A percentile compares a stretch with the other conserved stretches of the same genome.
Evolutionary conservation across 2,797 vertebrate genomes (phyloP).

Genomic region (Crenichthys baileyi): DNA sequence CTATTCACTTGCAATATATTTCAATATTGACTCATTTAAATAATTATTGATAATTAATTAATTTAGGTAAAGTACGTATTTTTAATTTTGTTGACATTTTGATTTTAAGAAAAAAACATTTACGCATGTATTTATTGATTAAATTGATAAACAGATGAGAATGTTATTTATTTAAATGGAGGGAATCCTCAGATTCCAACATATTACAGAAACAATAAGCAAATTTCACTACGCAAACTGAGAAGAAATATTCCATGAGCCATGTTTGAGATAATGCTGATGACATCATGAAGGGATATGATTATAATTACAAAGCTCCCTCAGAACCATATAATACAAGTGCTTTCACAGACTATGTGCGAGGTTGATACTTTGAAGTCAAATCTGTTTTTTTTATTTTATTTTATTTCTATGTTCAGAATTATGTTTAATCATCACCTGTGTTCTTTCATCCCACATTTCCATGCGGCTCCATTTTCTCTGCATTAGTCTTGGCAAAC

Average conservation of each 20-base stretch:
- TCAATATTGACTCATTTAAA: no score
- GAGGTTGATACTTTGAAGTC: neutral
- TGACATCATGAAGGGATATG: neutral
- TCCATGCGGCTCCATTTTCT: slow-evolving; percentile 29
- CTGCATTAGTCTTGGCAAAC: slow-evolving; percentile 47
- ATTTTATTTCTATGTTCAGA: neutral
- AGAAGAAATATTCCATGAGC: neutral
- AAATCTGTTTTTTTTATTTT: neutral
- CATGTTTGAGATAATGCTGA: neutral
- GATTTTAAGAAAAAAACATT: no score
- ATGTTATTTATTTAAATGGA: no score
- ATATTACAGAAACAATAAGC: no score
- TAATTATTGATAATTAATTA: no score
- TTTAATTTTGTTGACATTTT: no score
- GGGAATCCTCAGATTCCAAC: no score
- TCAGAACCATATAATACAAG: neutral
- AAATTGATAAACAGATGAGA: no score
- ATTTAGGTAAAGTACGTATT: no score
- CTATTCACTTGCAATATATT: no score
- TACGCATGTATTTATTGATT: no score
- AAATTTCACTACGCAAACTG: neutral
- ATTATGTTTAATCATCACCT: slow-evolving; percentile 10
- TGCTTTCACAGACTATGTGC: neutral
- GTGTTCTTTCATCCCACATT: slow-evolving; percentile 20
- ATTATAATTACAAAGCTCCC: neutral